Base-by-base conservation (phyloP, 2,888 invertebrate species). In the Stenolophus ochropezus region DNA sequence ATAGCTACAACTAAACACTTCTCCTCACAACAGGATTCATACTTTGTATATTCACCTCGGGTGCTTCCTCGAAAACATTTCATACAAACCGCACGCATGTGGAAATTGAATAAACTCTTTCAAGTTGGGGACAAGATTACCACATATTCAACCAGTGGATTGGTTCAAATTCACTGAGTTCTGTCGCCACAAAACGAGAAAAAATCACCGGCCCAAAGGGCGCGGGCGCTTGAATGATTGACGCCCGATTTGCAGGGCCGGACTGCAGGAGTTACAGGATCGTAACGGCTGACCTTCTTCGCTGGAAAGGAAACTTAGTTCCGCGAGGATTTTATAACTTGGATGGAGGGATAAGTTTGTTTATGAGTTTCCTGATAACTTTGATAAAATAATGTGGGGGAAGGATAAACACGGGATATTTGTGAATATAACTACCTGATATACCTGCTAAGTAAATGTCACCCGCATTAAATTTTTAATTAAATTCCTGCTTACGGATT, bases 101-200 rank as follows among this genome's bases (percentile, higher is more conserved):
- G 74, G 51, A 75, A 75, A 75, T 75, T 75, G 74, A 75, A 75
- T 75, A 75, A 75, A 75, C 74, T 75, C 53, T 53, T 75, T 25
- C 51, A 51, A 51, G 53, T 51, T n/a, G 11, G 8, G 23, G 74
- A 53, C 47, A 75, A 53, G 74, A 75, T 75, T 75, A 75, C 74
- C 74, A 51, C 74, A 75, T 75, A 75, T 49, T 75, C 74, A 75
- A 49, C 51, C 53, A n/a, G 74, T 25, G 53, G 53, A 75, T 75
- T 75, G 51, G 74, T 75, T 49, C 16, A 75, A 75, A 75, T 75
- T 75, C 74, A 49, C n/a, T 8, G 27, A 25, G 74, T 49, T 23
- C 14, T 25, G 61, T 61, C 61, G 61, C 14, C 18, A 51, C 49
- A 75, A 49, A 53, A 75, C 53, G 53, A 53, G 27, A 53, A 53